Evolutionary conservation across 2,888 invertebrate species (phyloP), one percentile per base, ranked within the genome.

Genomic region (Sphecodes monilicornis): DNA sequence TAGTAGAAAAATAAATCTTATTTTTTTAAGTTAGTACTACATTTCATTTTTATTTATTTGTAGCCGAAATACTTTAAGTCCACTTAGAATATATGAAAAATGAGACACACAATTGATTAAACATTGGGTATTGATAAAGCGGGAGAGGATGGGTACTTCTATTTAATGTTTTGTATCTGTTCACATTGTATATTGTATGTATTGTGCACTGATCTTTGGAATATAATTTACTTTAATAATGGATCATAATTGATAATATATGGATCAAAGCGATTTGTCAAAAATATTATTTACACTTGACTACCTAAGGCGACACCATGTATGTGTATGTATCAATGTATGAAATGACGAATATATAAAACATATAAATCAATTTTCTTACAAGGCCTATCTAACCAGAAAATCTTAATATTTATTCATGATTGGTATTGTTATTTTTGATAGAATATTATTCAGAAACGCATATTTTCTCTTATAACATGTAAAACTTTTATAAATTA

Each of bases 311-410:
- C 86, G 87, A 89, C 80, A 90, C 84, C 88, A 91, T 93, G 90
- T 92, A 91, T 87, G 87, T 92, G 91, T 89, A 90, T 92, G 92
- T 92, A 91, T 91, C 90, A 90, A 90, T 92, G 90, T 92, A 92
- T 88, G 90, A 92, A 91, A 90, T 92, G 86, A 91, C 85, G 87
- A 92, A 91, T 91, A 92, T 90, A 89, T 87, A 87, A 88, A 91
- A 88, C 87, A 82, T 88, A 88, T 89, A 89, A 90, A 89, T 90
- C 85, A 86, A 87, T 87, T 88, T 79, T 73, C 81, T 84, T 79
- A 83, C 72, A 80, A 91, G 91, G 90, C 90, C 91, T 91, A 91
- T 91, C 80, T 90, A 89, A 88, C 83, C 78, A 85, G 78, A 80
- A 83, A 84, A 75, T 86, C 64, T 81, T 76, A 83, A 82, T 86